A percentile compares a stretch with the other conserved stretches of the same genome.
These are phyloP conservation scores for Scopus umbretta DNA, from an alignment of 2,113 vertebrate species.

Conservation along the genomic window DNA sequence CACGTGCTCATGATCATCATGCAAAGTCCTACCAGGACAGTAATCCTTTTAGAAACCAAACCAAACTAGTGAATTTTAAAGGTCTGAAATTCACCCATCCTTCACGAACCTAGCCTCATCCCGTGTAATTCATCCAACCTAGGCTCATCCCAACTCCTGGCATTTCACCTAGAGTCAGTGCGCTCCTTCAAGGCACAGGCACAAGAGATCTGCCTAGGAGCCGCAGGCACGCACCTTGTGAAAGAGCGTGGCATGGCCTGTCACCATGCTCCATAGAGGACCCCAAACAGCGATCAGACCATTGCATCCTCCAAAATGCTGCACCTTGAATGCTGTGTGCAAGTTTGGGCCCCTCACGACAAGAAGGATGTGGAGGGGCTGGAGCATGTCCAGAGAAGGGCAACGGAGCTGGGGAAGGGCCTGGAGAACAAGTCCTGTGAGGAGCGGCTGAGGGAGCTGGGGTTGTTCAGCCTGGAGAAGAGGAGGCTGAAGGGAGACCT, in stretches of 20 bases:
- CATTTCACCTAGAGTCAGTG: accelerated
- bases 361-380: too few relatives aligned
- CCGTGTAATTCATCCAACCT: too few relatives aligned
- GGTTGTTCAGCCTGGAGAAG: too few relatives aligned
- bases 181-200: accelerated
- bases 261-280: not conserved
- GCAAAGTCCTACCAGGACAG: accelerated
- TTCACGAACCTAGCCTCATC: accelerated
- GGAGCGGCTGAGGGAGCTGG: too few relatives aligned
- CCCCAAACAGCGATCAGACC: accelerated
- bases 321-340: too few relatives aligned
- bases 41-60: not conserved
- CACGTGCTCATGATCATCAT: accelerated
- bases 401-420: too few relatives aligned
- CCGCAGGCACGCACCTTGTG: accelerated
- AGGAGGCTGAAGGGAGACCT: too few relatives aligned
- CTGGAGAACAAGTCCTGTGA: too few relatives aligned
- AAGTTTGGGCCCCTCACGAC: too few relatives aligned
- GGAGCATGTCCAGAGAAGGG: too few relatives aligned
- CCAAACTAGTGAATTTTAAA: not conserved
- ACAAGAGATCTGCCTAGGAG: accelerated
- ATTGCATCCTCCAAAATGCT: accelerated
- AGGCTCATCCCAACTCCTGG: not conserved
- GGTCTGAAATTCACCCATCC: not conserved
- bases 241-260: accelerated